A percentile compares a stretch with the other conserved stretches of the same genome.
Conservation (phyloP, 1,140 invertebrate species). For the Diploscapter pachys region DNA sequence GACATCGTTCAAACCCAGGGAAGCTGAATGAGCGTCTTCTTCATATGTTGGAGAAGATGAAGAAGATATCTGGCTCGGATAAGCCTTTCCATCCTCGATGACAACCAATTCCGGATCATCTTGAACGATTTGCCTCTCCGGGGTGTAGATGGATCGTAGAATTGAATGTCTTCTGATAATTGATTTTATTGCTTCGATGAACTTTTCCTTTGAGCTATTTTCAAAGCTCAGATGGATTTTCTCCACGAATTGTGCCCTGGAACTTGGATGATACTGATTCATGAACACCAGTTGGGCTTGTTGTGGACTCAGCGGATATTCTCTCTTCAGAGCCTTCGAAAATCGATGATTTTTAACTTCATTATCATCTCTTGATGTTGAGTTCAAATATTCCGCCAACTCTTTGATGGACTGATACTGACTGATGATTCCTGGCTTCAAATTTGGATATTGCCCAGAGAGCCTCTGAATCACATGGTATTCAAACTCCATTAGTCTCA, state of each 20-base stretch:
- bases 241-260: neutral
- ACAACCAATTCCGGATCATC: neutral
- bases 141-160: slow-evolving; percentile 1
- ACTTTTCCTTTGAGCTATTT: neutral
- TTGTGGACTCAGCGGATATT: no score
- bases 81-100: slow-evolving; percentile 7
- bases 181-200: neutral
- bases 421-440: neutral
- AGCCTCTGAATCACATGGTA: neutral
- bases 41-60: neutral
- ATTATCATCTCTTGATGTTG: neutral
- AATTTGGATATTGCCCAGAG: neutral
- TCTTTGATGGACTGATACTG: neutral
- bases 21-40: no score
- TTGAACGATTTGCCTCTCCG: neutral
- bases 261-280: neutral
- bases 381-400: neutral
- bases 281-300: neutral
- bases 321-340: no score
- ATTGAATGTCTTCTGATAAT: neutral
- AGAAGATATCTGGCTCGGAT: neutral
- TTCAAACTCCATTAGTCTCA: slow-evolving; percentile 10
- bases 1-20: neutral
- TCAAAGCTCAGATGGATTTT: neutral
- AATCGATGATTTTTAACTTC: neutral